Evolutionary conservation across 2,113 vertebrate genomes (phyloP).

Genomic region (Atherinomorus stipes): DNA sequence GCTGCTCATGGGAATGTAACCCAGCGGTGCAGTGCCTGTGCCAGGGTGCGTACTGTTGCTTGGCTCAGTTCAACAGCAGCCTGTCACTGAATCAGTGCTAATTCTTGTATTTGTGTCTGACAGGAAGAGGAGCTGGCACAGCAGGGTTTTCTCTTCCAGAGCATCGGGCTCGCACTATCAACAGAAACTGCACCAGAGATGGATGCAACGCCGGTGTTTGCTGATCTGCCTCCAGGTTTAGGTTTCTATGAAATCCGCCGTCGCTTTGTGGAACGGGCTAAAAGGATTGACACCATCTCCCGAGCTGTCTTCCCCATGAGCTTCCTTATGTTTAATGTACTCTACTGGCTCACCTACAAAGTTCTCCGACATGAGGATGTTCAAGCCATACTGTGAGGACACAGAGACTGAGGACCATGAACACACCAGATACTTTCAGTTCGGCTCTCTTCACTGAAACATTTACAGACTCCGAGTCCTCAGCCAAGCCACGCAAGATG

Average conservation of each 20-base stretch:
- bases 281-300: conserved; percentile 93
- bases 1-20: conserved; percentile 73
- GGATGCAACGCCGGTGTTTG: conserved; percentile 83
- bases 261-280: conserved; percentile 88
- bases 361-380: conserved; percentile 90
- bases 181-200: conserved; percentile 77
- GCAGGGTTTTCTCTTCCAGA: conserved; percentile 85
- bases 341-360: conserved; percentile 96
- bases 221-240: conserved; percentile 77
- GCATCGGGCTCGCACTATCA: conserved; percentile 85
- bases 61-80: not conserved
- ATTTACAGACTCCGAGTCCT: conserved; percentile 53
- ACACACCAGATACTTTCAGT: conserved; percentile 29
- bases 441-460: conserved; percentile 48
- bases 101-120: conserved; percentile 8
- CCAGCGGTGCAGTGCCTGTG: conserved; percentile 83
- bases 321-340: conserved; percentile 94
- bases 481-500: conserved; percentile 38
- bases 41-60: conserved; percentile 72
- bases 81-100: conserved; percentile 4
- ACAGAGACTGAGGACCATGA: conserved; percentile 4
- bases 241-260: conserved; percentile 83
- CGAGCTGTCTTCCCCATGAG: conserved; percentile 92
- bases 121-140: conserved; percentile 88
- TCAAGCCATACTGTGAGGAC: conserved; percentile 72